phyloP scores from a whole-genome alignment of 2,797 vertebrate species.

The Pseudomugil tenellus region DNA sequence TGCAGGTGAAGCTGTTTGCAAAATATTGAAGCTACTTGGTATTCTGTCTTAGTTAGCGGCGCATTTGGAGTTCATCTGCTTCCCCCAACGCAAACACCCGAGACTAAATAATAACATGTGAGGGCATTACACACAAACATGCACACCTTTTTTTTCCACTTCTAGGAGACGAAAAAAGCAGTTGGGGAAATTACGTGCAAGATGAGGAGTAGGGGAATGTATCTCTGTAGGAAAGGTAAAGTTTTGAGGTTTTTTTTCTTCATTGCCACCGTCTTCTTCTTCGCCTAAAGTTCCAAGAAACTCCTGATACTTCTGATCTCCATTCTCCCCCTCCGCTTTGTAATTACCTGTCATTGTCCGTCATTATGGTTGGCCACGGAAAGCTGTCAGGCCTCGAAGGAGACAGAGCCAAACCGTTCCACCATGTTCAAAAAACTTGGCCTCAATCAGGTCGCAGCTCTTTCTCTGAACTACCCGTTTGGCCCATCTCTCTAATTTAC shows the following conservation, averaged over 20 bases:
- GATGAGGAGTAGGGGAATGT: not conserved
- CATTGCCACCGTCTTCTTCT: slow-evolving; percentile 23
- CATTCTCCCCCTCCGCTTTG: slow-evolving; percentile 39
- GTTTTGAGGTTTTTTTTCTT: not conserved
- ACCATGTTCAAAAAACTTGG: slow-evolving; percentile 33
- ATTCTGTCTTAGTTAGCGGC: slow-evolving; percentile 85
- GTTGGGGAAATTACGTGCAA: slow-evolving; percentile 3
- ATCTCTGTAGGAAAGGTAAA: not conserved
- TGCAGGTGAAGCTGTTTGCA: slow-evolving; percentile 98
- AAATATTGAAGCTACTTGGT: slow-evolving; percentile 93
- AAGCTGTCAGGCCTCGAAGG: slow-evolving; percentile 61
- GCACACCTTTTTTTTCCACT: not conserved
- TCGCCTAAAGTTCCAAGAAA: slow-evolving; percentile 69
- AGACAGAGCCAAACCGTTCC: slow-evolving; percentile 50
- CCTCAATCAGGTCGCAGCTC: slow-evolving; percentile 15
- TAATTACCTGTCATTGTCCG: slow-evolving; percentile 78
- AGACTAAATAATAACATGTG: slow-evolving; percentile 3
- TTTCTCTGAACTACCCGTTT: slow-evolving; percentile 22
- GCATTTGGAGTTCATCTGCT: slow-evolving; percentile 74
- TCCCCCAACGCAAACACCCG: slow-evolving; percentile 7
- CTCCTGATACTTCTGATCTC: slow-evolving; percentile 63
- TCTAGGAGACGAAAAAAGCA: slow-evolving; percentile 2
- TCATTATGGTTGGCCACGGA: slow-evolving; percentile 67
- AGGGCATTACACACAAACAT: not conserved
- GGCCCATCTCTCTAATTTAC: slow-evolving; percentile 11